Evolutionary conservation across 2,113 vertebrate genomes (phyloP), one percentile per base, ranked within the genome.

Genomic region (Atrichornis clamosus): DNA sequence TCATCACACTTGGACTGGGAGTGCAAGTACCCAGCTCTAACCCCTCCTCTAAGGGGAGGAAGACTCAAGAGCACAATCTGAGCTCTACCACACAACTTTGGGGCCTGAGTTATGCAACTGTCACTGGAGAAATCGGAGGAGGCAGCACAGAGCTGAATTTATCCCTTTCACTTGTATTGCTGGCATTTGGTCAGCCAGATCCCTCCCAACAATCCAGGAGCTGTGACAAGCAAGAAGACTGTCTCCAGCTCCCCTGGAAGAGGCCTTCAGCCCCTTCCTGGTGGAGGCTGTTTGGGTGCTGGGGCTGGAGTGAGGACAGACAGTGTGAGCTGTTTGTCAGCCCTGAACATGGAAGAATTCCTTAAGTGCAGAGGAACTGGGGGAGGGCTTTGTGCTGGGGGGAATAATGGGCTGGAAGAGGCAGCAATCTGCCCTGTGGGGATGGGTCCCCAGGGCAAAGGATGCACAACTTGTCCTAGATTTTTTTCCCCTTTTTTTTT

Each of bases 381-480:
- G 69, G 68, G 69, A 4, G 13, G 73, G 5, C 10, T 8, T 2
- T 28, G 39, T 15, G 1, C 35, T 11, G 12, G 28, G 32, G 26
- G 55, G n/a, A 88, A 84, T 42, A 87, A 94, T 58, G 74, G 80
- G 82, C 96, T 95, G 91, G 24, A 93, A 90, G 77, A 88, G 87
- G 91, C n/a, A 90, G 88, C 0, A 7, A 26, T 55, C 67, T 56
- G 59, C 75, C 77, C 83, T 2, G 32, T 67, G 35, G 87, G 87
- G 91, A 59, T 11, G 76, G 55, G 76, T 92, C 92, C 82, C 63
- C 59, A 8, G 94, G 90, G 90, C 74, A 89, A 75, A 91, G 78
- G 93, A 85, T 55, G 88, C 78, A 60, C 72, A 72, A 87, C 85
- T 94, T 90, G 93, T 63, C 95, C 95, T 91, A 92, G 80, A 93